Evolutionary conservation across 1,140 invertebrate genomes (phyloP).

Genomic region (Musca domestica): DNA sequence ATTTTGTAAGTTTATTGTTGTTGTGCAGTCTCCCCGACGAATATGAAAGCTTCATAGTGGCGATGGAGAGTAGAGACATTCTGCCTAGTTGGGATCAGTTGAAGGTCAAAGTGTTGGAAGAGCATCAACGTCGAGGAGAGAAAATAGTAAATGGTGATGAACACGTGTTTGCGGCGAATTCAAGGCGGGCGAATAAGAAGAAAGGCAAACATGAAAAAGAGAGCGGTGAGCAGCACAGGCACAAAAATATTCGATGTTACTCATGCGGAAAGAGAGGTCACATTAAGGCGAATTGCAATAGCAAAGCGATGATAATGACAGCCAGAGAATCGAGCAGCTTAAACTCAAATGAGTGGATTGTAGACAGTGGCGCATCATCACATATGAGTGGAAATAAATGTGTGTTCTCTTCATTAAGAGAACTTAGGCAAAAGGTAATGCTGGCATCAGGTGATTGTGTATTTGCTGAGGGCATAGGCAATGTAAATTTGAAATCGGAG

Average conservation of each 20-base stretch:
- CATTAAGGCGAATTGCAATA: too few species aligned
- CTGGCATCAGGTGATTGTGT: neutral
- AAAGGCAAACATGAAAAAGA: neutral
- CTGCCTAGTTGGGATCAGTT: neutral
- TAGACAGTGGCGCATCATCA: too few species aligned
- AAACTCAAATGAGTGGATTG: neutral
- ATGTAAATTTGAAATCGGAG: conserved; percentile 35
- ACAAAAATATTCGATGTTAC: neutral
- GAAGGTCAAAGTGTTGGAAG: neutral
- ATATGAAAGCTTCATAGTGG: too few species aligned
- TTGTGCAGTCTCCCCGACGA: too few species aligned
- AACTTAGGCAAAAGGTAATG: neutral
- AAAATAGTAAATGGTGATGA: too few species aligned
- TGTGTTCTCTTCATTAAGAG: too few species aligned
- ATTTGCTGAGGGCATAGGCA: neutral
- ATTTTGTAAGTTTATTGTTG: too few species aligned
- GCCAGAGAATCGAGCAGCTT: neutral
- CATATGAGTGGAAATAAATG: too few species aligned
- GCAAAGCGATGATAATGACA: neutral
- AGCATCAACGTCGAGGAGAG: neutral
- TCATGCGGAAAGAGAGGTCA: conserved; percentile 9
- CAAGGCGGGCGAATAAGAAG: neutral
- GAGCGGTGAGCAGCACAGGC: neutral
- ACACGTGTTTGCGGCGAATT: conserved; percentile 3
- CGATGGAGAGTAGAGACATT: neutral